Base-by-base conservation (phyloP, 2,888 invertebrate species). In the Eueremaeus valkanovi region DNA sequence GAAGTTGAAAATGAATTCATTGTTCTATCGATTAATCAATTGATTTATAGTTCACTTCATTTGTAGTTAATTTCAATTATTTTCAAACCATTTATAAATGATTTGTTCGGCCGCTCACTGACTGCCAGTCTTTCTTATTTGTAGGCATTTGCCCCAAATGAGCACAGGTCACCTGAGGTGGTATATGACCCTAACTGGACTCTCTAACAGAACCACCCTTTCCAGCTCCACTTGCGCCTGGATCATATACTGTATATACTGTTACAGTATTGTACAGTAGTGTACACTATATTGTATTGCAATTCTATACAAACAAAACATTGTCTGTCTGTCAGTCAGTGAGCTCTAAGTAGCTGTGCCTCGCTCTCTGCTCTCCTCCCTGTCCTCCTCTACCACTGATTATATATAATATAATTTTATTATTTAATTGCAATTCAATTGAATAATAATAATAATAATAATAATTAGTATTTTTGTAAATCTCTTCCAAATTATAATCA, bases 1-100 rank as follows among this genome's bases (percentile, higher is more conserved):
- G 70, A 58, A 78, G 76, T 73, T 78, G 77, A 78, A 76, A 63
- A 75, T 63, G 76, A 58, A 75, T 42, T 36, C 1, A 11, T 24
- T 68, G 33, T 27, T 3, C n/a, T n/a, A 33, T 33, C 13, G 11
- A 29, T 18, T n/a, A 31, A 63, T 36, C 11, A 58, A 58, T 58
- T 58, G 29, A n/a, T 58, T 21, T 21, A 5, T 21, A 9, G 21
- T 51, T 51, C 5, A 61, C 11, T 29, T 61, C 6, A 33, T 63
- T 63, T 18, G 63, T 63, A 63, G 63, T 24, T 29, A 29, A 33
- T 63, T 63, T 27, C 36, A 24, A 36, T 8, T n/a, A 8, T 36
- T 33, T 63, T 63, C 63, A 3, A n/a, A 21, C 24, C 11, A 21
- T 21, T 3, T 13, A 3, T 45, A 45, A 11, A 18, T 21, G 6